Conservation (phyloP, 2,888 invertebrate genomes). For the Sphaerophoria taeniata region DNA sequence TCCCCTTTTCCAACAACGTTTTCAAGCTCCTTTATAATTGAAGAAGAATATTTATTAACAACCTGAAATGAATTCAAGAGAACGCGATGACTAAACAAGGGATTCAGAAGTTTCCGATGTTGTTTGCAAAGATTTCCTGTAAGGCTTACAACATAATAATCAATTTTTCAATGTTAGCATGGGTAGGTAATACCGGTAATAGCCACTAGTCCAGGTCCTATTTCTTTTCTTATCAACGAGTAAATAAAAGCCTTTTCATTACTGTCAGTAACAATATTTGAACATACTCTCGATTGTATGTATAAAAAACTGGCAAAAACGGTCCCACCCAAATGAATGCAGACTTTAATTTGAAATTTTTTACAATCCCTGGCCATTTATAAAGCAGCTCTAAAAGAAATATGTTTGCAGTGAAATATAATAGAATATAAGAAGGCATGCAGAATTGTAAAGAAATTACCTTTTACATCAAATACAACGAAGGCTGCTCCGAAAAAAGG, state of each 20-base stretch:
- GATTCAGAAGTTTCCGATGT: conserved; percentile 59
- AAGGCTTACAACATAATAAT: background rate
- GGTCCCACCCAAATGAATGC: conserved; percentile 6
- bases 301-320: background rate
- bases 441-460: too few species aligned
- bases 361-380: conserved; percentile 10
- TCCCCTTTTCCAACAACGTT: conserved; percentile 22
- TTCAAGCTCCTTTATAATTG: conserved; percentile 29
- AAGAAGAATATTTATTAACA: conserved; percentile 43
- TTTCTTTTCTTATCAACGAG: background rate
- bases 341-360: background rate
- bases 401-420: too few species aligned
- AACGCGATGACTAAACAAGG: conserved; percentile 55
- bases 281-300: background rate
- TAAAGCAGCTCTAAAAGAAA: background rate
- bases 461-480: too few species aligned
- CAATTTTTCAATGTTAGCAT: too few species aligned
- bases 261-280: background rate
- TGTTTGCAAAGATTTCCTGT: conserved; percentile 19
- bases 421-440: too few species aligned
- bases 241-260: background rate
- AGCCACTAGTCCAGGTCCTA: background rate
- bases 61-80: conserved; percentile 42
- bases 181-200: background rate
- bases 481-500: too few species aligned